phyloP scores from a whole-genome alignment of 2,113 vertebrate species.

The Microtus richardsoni region DNA sequence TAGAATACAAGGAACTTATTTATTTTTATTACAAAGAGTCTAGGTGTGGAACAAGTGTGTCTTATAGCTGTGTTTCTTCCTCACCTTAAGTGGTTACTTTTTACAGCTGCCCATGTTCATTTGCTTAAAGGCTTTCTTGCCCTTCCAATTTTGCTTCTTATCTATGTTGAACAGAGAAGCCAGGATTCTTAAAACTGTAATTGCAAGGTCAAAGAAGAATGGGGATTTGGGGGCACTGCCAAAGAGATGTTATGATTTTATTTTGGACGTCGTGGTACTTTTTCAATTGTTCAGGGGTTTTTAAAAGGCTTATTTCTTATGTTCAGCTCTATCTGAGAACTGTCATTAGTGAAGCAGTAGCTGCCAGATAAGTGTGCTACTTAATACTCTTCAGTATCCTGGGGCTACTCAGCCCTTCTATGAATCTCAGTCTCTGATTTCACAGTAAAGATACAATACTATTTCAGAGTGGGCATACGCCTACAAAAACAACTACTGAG shows the following conservation, averaged over 20 bases:
- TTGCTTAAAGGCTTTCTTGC: slow-evolving; percentile 58
- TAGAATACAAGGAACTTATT: slow-evolving; percentile 36
- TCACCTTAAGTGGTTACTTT: slow-evolving; percentile 51
- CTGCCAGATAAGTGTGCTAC: not conserved
- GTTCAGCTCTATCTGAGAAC: slow-evolving; percentile 21
- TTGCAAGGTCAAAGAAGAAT: slow-evolving; percentile 41
- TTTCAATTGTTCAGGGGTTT: not conserved
- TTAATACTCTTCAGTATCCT: slow-evolving; percentile 43
- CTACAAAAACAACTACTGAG: slow-evolving; percentile 56
- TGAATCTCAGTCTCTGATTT: slow-evolving; percentile 54
- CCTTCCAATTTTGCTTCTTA: slow-evolving; percentile 49
- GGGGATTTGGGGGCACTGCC: not conserved
- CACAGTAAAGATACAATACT: slow-evolving; percentile 49
- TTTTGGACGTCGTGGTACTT: not conserved
- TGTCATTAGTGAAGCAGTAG: slow-evolving; percentile 40
- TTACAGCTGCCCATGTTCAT: slow-evolving; percentile 27
- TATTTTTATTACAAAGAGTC: slow-evolving; percentile 4
- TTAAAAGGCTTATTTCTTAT: slow-evolving; percentile 2
- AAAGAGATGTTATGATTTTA: slow-evolving; percentile 13
- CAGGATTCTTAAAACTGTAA: not conserved
- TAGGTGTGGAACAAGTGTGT: slow-evolving; percentile 28
- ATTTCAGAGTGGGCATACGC: slow-evolving; percentile 14
- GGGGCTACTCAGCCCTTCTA: slow-evolving; percentile 45
- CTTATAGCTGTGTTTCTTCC: slow-evolving; percentile 50
- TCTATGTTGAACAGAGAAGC: slow-evolving; percentile 42